Evolutionary conservation across 2,113 vertebrate genomes (phyloP).

Genomic region (Atlantisia rogersi): DNA sequence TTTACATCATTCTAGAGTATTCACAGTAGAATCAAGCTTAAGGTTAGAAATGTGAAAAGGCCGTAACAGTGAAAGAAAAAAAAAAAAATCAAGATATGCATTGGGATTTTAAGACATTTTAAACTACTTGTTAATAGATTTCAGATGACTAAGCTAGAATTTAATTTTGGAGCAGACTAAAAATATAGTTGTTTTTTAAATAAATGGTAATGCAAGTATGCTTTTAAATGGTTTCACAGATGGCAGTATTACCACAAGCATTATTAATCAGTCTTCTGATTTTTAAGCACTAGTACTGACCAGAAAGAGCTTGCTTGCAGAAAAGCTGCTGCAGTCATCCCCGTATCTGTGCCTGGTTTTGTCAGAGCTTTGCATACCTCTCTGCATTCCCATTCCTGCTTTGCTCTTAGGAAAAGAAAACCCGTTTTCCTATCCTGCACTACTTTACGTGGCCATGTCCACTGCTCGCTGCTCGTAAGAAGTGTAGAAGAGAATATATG

Average conservation of each 20-base stretch:
- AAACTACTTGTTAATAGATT: constrained; percentile 68
- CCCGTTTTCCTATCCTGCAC: neutral
- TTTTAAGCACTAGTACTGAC: constrained; percentile 49
- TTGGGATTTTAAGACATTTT: constrained; percentile 61
- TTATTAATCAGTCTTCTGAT: constrained; percentile 32
- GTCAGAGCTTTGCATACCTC: neutral
- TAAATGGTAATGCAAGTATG: constrained; percentile 61
- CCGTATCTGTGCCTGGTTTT: neutral
- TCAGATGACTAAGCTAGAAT: constrained; percentile 67
- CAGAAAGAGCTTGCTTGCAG: constrained; percentile 16
- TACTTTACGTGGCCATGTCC: constrained; percentile 63
- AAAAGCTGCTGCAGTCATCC: constrained; percentile 36
- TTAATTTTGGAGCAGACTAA: constrained; percentile 74
- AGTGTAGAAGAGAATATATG: constrained; percentile 98
- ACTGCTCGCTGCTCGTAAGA: constrained; percentile 79
- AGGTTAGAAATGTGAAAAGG: constrained; percentile 80
- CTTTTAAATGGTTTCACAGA: constrained; percentile 54
- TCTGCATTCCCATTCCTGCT: constrained; percentile 22
- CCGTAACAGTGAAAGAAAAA: constrained; percentile 73
- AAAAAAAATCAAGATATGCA: constrained; percentile 63
- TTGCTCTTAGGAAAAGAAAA: constrained; percentile 23
- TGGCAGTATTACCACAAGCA: constrained; percentile 51
- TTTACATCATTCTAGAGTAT: constrained; percentile 76
- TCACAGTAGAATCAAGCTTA: constrained; percentile 81
- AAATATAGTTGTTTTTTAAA: constrained; percentile 69